Percentiles rank a stretch among this genome's conserved stretches.
phyloP scores from a whole-genome alignment of 2,888 invertebrate species.

The Cephus pulcher region DNA sequence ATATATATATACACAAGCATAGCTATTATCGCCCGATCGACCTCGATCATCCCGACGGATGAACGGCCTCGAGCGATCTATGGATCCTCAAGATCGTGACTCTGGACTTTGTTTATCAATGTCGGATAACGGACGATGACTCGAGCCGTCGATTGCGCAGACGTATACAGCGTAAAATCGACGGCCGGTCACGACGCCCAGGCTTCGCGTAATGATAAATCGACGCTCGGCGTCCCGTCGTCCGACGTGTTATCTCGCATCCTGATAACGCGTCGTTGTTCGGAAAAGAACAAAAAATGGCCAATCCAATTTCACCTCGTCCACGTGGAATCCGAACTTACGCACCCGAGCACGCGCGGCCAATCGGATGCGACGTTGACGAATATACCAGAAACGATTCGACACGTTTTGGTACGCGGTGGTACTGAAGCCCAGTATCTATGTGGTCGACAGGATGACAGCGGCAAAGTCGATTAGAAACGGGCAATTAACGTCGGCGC shows the following conservation, averaged over 20 bases:
- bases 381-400: not conserved
- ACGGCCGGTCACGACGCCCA: not conserved
- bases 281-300: not conserved
- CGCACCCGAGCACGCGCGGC: constrained; percentile 6
- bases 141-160: not conserved
- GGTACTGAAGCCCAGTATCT: not conserved
- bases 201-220: not conserved
- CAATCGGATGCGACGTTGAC: constrained; percentile 6
- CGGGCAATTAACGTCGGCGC: not conserved
- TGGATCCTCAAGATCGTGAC: not conserved
- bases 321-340: not conserved
- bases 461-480: not conserved
- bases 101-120: not conserved
- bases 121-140: not conserved
- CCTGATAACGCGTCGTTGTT: not conserved
- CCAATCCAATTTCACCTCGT: not conserved
- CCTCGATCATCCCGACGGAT: not conserved
- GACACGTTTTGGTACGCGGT: not conserved
- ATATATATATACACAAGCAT: no score
- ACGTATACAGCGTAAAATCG: not conserved
- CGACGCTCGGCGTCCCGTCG: not conserved
- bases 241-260: not conserved
- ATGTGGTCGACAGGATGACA: not conserved
- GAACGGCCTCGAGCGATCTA: not conserved
- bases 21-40: not conserved